Base-by-base conservation (phyloP, 2,113 vertebrate species). In the Cyphomyrus plagiostoma region DNA sequence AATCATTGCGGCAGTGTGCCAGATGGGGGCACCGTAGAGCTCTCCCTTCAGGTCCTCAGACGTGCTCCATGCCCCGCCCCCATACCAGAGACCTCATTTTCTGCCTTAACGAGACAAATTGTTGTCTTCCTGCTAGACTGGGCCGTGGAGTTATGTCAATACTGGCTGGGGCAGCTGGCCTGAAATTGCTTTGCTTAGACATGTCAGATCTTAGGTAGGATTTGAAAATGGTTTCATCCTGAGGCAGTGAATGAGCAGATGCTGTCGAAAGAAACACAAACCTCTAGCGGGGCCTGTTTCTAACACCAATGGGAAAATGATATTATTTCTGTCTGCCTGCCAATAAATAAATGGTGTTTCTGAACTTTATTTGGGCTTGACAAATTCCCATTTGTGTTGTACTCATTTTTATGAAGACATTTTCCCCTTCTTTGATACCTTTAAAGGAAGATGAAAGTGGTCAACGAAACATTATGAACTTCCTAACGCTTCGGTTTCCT, bases 181-280 rank as follows among this genome's bases (percentile, higher is more conserved):
- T 95, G 93, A 94, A 95, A 95, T 94, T 94, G 94, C 94, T 93
- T 95, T 96, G 95, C 94, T 95, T 96, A 92, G 95, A 95, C 96
- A 95, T 94, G 95, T 94, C 95, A 92, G 93, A 45, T 89, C 93
- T 0, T n/a, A 96, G 95, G 89, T 50, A 90, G 94, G 91, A 92
- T 94, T 70, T 94, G 7, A 92, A 90, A 91, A 92, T 84, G 89
- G 91, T 92, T 92, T 87, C 90, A 90, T 93, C 88, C 92, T 92
- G 88, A 93, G 94, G 92, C 93, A 58, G 84, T 90, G 89, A 42
- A 90, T 21, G 88, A 86, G 90, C 89, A 84, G 48, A 10, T 86
- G 74, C 86, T 23, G 39, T 46, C 91, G 89, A 87, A 62, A 88
- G 89, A 92, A 90, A 89, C 90, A 90, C 30, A 74, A 46, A 84